Percentiles rank a stretch among this genome's conserved stretches.
Evolutionary conservation across 2,113 vertebrate genomes (phyloP).

Genomic region (Caranx melampygus): DNA sequence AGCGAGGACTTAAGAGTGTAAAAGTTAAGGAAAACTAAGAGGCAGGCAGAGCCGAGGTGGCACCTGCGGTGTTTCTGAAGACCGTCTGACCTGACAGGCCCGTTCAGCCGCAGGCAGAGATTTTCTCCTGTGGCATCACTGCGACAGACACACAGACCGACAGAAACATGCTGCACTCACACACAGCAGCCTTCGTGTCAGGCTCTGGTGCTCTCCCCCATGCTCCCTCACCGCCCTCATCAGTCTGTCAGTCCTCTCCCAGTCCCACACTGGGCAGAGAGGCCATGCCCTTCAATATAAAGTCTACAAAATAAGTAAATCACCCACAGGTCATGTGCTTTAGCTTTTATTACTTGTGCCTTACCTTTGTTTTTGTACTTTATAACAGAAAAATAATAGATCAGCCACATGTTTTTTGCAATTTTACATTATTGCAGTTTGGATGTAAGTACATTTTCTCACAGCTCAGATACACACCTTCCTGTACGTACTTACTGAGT

Average conservation of each 20-base stretch:
- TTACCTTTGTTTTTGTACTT: not conserved
- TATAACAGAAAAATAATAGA: not conserved
- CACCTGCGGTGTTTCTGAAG: constrained; percentile 15
- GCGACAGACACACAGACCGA: not conserved
- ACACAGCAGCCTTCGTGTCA: not conserved
- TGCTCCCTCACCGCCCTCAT: not conserved
- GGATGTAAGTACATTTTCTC: not conserved
- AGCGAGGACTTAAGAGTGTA: not conserved
- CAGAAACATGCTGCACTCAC: constrained; percentile 3
- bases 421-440: not conserved
- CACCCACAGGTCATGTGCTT: not conserved
- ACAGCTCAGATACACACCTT: not conserved
- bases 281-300: not conserved
- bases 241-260: not conserved
- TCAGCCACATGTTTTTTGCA: not conserved
- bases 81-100: constrained; percentile 8
- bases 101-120: constrained; percentile 9
- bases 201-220: constrained; percentile 6
- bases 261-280: not conserved
- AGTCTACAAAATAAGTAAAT: not conserved
- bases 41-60: not conserved
- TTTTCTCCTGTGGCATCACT: constrained; percentile 7
- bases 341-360: not conserved
- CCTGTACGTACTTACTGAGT: not conserved
- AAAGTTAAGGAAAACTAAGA: not conserved